Base-by-base conservation (phyloP, 1,140 invertebrate species). In the Trissolcus basalis region DNA sequence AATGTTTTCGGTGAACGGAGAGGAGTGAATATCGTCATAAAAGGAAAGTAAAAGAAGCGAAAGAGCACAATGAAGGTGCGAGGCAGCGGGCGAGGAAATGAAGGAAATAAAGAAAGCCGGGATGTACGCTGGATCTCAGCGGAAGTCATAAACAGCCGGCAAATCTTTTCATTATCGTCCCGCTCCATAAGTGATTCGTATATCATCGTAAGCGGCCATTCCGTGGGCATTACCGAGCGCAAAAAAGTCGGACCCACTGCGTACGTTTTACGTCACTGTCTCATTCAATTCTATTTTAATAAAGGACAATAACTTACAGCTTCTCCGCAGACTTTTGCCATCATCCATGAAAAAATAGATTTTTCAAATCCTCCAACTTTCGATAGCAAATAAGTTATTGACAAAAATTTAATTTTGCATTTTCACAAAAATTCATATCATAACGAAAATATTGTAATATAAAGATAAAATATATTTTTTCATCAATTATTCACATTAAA, bases 141-240 rank as follows among this genome's bases (percentile, higher is more conserved):
- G 82, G 80, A 84, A 86, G 82, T 85, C 83, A 83, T 87, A 87
- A 87, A 86, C 82, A 82, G 81, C 67, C 78, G 80, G 84, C 82
- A 86, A 87, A 88, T 88, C 87, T 88, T 87, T 87, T 88, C 87
- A 88, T 88, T 88, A 88, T 87, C 84, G 80, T 80, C 19, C 56
- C 78, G 64, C 78, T 73, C 77, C 77, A 77, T 87, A 87, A 87
- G 86, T 87, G 87, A 87, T 88, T 87, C 85, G 82, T 88, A 87
- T 87, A 88, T 88, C 85, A 87, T 85, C 83, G 81, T 84, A 86
- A 86, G 82, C 83, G 82, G 79, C 84, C 80, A 83, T 87, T 87
- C 83, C 83, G 76, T 76, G 81, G 58, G 78, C 82, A 84, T 88
- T 88, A 86, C 80, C 19, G 19, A 27, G 78, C 60, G 58, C 19